phyloP scores from a whole-genome alignment of 2,888 invertebrate genomes.

The Bimastos eiseni region DNA sequence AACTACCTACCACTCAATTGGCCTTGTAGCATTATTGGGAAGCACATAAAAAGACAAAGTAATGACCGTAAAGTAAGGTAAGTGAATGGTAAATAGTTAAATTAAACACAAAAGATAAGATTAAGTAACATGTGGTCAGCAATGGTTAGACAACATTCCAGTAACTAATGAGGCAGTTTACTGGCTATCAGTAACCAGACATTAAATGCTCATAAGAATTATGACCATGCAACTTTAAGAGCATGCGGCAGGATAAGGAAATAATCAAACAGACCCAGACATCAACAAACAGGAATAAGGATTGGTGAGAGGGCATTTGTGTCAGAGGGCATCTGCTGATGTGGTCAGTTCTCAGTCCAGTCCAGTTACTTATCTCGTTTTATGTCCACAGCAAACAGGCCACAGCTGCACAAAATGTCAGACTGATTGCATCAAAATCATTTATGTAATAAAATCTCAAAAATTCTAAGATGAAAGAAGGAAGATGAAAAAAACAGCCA shows the following conservation, averaged over 20 bases:
- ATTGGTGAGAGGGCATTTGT: not conserved
- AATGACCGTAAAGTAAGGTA: too few species aligned
- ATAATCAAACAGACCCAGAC: not conserved
- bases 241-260: not conserved
- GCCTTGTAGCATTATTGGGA: not conserved
- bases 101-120: not conserved
- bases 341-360: not conserved
- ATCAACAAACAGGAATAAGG: constrained; percentile 4
- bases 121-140: not conserved
- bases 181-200: not conserved
- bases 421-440: not conserved
- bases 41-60: not conserved
- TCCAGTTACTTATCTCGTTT: not conserved
- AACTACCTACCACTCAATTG: too few species aligned
- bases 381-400: not conserved
- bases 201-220: not conserved
- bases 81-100: not conserved
- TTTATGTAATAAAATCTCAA: not conserved
- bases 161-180: not conserved
- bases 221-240: not conserved
- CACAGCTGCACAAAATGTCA: not conserved
- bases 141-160: not conserved
- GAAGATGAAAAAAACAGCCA: not conserved
- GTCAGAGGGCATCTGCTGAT: too few species aligned
- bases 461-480: not conserved